Evolutionary conservation across 2,888 invertebrate species (phyloP).

Genomic region (Nymphalis c-album): DNA sequence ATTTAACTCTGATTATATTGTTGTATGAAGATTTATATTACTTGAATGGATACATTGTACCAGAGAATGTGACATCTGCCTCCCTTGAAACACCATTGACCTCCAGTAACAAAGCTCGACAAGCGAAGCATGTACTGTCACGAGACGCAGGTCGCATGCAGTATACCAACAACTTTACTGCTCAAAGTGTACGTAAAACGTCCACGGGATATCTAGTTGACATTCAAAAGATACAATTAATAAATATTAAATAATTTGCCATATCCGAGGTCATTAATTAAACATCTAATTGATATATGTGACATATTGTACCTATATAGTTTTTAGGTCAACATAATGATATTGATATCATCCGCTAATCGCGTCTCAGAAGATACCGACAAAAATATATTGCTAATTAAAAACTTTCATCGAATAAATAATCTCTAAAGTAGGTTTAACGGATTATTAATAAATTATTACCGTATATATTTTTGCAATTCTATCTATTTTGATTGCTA

Average conservation of each 20-base stretch:
- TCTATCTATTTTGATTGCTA: neutral
- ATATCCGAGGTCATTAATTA: constrained; percentile 26
- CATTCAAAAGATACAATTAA: constrained; percentile 30
- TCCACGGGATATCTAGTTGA: constrained; percentile 30
- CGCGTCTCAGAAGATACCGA: constrained; percentile 12
- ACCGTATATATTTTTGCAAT: neutral
- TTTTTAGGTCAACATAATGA: constrained; percentile 20
- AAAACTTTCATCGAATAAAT: constrained; percentile 24
- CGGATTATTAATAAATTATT: constrained; percentile 11
- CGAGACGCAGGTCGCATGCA: constrained; percentile 23
- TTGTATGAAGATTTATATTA: neutral
- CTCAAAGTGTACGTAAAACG: constrained; percentile 33
- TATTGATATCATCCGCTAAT: constrained; percentile 17
- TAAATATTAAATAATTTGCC: constrained; percentile 29
- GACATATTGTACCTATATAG: constrained; percentile 12
- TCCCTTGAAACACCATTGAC: constrained; percentile 32
- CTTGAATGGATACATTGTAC: constrained; percentile 26
- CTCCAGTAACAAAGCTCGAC: constrained; percentile 27
- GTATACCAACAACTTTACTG: constrained; percentile 36
- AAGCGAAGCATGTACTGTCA: constrained; percentile 32
- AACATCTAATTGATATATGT: constrained; percentile 9
- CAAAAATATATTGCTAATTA: constrained; percentile 16
- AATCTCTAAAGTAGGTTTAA: constrained; percentile 16
- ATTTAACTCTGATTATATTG: neutral
- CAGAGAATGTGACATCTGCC: constrained; percentile 30